Conservation (phyloP, 2,113 vertebrate genomes). For the Poeciliopsis turrubarensis region DNA sequence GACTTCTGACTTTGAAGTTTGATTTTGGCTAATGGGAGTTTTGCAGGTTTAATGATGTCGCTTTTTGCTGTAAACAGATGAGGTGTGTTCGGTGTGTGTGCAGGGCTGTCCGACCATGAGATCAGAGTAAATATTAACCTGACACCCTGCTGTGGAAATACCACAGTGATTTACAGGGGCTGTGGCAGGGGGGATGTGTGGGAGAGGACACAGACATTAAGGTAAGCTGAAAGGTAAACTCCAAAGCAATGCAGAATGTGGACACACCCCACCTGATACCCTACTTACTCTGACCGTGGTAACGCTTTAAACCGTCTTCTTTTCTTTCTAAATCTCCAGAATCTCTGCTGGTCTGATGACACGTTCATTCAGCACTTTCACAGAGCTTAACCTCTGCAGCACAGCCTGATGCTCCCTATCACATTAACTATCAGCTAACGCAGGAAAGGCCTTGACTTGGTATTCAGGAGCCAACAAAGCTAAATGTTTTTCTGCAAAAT, state of each 20-base stretch:
- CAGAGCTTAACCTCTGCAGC: constrained; percentile 59
- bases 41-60: constrained; percentile 18
- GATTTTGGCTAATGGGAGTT: constrained; percentile 12
- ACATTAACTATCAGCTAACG: not conserved
- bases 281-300: constrained; percentile 24
- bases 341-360: constrained; percentile 64
- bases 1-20: not conserved
- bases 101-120: constrained; percentile 58
- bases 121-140: constrained; percentile 87
- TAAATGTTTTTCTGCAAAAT: not conserved
- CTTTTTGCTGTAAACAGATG: constrained; percentile 26
- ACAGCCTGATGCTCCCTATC: constrained; percentile 39
- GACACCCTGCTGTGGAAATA: constrained; percentile 84
- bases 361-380: constrained; percentile 77
- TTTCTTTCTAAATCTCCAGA: constrained; percentile 60
- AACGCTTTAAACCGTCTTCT: constrained; percentile 55
- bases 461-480: not conserved
- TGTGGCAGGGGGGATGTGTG: constrained; percentile 42
- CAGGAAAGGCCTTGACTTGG: not conserved
- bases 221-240: constrained; percentile 70
- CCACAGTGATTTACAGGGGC: constrained; percentile 67
- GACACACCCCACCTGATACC: constrained; percentile 10
- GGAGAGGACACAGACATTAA: constrained; percentile 51
- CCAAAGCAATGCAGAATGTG: constrained; percentile 43
- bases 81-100: constrained; percentile 23